A percentile compares a stretch with the other conserved stretches of the same genome.
Conservation (phyloP, 2,113 vertebrate species). For the Cololabis saira region DNA sequence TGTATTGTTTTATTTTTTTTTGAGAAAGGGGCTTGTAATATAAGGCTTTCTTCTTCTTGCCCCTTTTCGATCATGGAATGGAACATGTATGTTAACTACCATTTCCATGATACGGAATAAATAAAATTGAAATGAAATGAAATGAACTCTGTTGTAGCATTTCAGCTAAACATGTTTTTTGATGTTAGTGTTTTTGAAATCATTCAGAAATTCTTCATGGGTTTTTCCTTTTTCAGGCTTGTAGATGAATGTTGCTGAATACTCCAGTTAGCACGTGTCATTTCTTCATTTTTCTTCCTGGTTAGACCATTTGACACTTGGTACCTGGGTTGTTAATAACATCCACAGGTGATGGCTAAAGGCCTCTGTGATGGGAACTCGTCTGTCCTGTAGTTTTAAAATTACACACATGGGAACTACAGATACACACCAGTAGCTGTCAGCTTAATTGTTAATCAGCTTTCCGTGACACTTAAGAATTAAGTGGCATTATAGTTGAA, state of each 20-base stretch:
- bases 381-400: slow-evolving; percentile 26
- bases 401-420: slow-evolving; percentile 23
- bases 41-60: too few relatives aligned
- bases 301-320: slow-evolving; percentile 54
- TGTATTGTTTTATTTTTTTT: too few relatives aligned
- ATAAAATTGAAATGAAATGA: too few relatives aligned
- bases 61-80: too few relatives aligned
- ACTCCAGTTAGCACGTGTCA: slow-evolving; percentile 51
- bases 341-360: slow-evolving; percentile 56
- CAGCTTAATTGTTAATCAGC: slow-evolving; percentile 62
- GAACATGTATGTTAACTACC: too few relatives aligned
- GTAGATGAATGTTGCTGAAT: slow-evolving; percentile 11
- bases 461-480: slow-evolving; percentile 61
- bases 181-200: too few relatives aligned
- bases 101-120: too few relatives aligned
- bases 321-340: slow-evolving; percentile 54
- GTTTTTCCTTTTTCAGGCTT: too few relatives aligned
- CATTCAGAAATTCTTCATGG: too few relatives aligned
- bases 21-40: too few relatives aligned
- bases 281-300: slow-evolving; percentile 44
- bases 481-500: slow-evolving; percentile 36
- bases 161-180: too few relatives aligned
- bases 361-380: slow-evolving; percentile 35
- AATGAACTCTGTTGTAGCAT: too few relatives aligned
- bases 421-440: slow-evolving; percentile 35